Conservation (phyloP, 2,113 vertebrate species). For the Pavo muticus region DNA sequence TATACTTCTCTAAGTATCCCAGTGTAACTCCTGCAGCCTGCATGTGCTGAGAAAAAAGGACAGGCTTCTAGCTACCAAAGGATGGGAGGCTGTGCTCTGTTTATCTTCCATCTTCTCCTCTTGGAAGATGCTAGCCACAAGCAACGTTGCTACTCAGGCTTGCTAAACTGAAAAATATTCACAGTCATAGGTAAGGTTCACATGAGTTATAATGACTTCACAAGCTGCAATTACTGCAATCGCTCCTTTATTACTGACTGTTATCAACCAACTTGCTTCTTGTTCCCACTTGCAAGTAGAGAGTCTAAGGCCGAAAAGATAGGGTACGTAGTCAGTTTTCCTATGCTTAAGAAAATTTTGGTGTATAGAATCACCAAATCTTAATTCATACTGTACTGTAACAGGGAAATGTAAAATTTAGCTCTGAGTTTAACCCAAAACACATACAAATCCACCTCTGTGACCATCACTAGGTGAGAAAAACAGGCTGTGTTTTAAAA, state of each 20-base stretch:
- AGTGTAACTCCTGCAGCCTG: background rate
- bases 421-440: background rate
- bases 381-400: background rate
- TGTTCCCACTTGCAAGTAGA: background rate
- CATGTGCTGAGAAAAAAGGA: background rate
- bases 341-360: background rate
- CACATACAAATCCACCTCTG: background rate
- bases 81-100: background rate
- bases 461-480: background rate
- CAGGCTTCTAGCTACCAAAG: background rate
- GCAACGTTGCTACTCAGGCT: background rate
- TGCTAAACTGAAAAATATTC: background rate
- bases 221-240: background rate
- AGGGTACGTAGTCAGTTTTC: background rate
- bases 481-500: background rate
- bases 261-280: background rate
- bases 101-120: background rate
- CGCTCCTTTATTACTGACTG: background rate
- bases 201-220: background rate
- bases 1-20: constrained; percentile 1
- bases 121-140: background rate
- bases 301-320: background rate
- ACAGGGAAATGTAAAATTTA: background rate
- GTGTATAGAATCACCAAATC: background rate
- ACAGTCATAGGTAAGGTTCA: background rate